phyloP scores from a whole-genome alignment of 2,888 invertebrate species.

The Eupeodes luniger region DNA sequence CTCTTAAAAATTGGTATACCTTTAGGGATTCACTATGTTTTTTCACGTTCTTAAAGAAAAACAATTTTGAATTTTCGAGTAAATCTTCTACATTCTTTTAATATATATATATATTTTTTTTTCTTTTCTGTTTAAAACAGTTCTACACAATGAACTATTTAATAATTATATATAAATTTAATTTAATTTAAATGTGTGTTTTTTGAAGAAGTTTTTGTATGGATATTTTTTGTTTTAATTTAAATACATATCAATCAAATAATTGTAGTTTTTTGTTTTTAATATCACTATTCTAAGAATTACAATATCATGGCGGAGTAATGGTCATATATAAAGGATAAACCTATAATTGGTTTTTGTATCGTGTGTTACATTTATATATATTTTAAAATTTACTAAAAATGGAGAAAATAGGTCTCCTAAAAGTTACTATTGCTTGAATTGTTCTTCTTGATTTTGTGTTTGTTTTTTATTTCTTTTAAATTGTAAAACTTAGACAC shows the following conservation, averaged over 20 bases:
- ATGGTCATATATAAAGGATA: constrained; percentile 37
- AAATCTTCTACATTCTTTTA: constrained; percentile 38
- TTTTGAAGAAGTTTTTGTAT: constrained; percentile 36
- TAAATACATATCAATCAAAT: constrained; percentile 49
- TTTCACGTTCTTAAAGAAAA: background rate
- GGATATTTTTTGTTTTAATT: constrained; percentile 11
- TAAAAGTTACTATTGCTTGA: constrained; percentile 71
- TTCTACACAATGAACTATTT: constrained; percentile 51
- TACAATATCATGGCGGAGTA: constrained; percentile 64
- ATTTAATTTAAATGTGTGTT: constrained; percentile 56
- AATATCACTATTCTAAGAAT: constrained; percentile 54
- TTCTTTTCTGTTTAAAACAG: constrained; percentile 39
- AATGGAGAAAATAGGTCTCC: constrained; percentile 63
- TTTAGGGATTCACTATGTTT: no score
- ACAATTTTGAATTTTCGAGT: constrained; percentile 8
- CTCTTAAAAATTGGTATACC: no score
- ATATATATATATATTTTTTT: constrained; percentile 48
- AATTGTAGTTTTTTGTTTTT: constrained; percentile 33
- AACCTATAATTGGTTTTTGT: constrained; percentile 6
- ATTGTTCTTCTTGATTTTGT: background rate
- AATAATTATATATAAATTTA: constrained; percentile 9
- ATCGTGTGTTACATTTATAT: constrained; percentile 41
- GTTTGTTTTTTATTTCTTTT: background rate
- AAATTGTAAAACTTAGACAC: constrained; percentile 43
- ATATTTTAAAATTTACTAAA: constrained; percentile 3